Percentiles rank a stretch among this genome's conserved stretches.
phyloP scores from a whole-genome alignment of 2,113 vertebrate genomes.

The Malurus melanocephalus region DNA sequence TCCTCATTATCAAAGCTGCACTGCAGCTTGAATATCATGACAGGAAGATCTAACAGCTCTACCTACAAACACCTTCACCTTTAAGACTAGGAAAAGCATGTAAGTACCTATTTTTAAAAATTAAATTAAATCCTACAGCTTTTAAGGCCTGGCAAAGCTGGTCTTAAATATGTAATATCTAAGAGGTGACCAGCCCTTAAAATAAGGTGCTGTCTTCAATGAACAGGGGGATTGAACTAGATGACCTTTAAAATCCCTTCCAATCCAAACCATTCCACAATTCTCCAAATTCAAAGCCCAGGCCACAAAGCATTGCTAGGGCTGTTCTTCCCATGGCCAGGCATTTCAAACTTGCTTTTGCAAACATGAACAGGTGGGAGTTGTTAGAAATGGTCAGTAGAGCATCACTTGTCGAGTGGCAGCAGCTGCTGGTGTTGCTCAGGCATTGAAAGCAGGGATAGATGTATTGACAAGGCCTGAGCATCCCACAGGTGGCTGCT shows the following conservation, averaged over 20 bases:
- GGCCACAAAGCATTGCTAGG: background rate
- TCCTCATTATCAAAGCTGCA: background rate
- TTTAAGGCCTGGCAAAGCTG: background rate
- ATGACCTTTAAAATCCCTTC: background rate
- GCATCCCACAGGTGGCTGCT: background rate
- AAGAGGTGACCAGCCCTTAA: background rate
- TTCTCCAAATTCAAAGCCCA: background rate
- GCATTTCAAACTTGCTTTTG: slow-evolving; percentile 18
- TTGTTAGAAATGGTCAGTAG: slow-evolving; percentile 42
- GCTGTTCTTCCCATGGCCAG: background rate
- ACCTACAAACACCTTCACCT: background rate
- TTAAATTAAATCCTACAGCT: background rate
- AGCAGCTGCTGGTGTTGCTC: background rate
- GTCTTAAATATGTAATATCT: background rate
- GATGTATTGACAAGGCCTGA: background rate
- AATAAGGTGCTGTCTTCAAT: background rate
- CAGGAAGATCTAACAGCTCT: background rate
- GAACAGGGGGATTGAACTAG: background rate
- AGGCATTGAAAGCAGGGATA: background rate
- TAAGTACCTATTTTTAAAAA: rapidly evolving
- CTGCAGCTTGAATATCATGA: background rate
- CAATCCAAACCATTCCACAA: background rate
- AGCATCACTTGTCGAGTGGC: background rate
- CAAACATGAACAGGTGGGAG: background rate
- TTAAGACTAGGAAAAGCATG: background rate